A percentile compares a stretch with the other conserved stretches of the same genome.
Evolutionary conservation across 2,888 invertebrate species (phyloP).

Genomic region (Hoplodrina blanda): DNA sequence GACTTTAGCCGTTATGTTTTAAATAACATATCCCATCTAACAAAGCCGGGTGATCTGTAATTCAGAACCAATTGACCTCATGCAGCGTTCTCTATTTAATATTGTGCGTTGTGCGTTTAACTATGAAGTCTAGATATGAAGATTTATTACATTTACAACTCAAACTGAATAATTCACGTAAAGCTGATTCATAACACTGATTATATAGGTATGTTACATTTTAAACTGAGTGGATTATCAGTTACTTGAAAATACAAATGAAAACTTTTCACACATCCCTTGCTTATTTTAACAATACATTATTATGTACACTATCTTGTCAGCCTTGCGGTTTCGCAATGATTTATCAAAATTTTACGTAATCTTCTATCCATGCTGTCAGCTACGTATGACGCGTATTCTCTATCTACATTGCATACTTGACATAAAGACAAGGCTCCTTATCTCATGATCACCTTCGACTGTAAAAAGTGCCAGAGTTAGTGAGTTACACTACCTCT

Average conservation of each 20-base stretch:
- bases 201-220: no score
- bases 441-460: slow-evolving; percentile 28
- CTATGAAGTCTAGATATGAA: no score
- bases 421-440: slow-evolving; percentile 24
- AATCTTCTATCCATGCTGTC: slow-evolving; percentile 17
- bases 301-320: not conserved
- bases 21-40: no score
- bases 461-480: not conserved
- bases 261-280: not conserved
- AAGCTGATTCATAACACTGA: no score
- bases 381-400: slow-evolving; percentile 18
- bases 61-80: no score
- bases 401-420: slow-evolving; percentile 30
- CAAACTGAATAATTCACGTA: no score
- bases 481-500: not conserved
- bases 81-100: no score
- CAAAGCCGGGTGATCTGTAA: no score
- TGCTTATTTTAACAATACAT: not conserved
- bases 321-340: slow-evolving; percentile 20
- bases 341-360: slow-evolving; percentile 18
- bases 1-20: no score
- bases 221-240: no score
- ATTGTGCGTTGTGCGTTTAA: no score
- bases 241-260: not conserved
- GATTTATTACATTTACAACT: no score